Percentiles rank a stretch among this genome's conserved stretches.
Evolutionary conservation across 2,113 vertebrate genomes (phyloP).

Genomic region (Spermophilus dauricus): DNA sequence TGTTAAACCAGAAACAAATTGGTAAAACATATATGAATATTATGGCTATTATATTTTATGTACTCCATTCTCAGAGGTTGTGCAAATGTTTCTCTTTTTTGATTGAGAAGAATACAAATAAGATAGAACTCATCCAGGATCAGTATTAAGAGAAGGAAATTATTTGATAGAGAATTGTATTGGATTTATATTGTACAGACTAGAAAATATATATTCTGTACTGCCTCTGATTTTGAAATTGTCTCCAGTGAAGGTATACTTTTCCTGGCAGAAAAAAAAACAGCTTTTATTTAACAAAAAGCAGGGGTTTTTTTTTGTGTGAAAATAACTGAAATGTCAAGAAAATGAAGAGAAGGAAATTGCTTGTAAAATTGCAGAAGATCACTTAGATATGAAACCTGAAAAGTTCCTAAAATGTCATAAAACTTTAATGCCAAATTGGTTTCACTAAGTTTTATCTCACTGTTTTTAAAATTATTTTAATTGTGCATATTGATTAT

Average conservation of each 20-base stretch:
- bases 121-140: not conserved
- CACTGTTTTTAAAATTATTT: not conserved
- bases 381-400: not conserved
- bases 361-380: constrained; percentile 56
- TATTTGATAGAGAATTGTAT: not conserved
- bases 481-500: not conserved
- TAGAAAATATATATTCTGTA: not conserved
- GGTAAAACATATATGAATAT: not conserved
- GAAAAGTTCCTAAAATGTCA: constrained; percentile 11
- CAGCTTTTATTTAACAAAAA: constrained; percentile 41
- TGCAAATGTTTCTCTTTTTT: not conserved
- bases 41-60: not conserved
- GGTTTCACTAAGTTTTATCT: constrained; percentile 6
- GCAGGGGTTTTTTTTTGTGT: not conserved
- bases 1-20: not conserved
- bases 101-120: not conserved
- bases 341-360: constrained; percentile 61
- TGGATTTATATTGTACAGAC: not conserved
- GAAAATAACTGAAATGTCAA: constrained; percentile 63
- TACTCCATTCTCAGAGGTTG: not conserved
- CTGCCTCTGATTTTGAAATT: constrained; percentile 37
- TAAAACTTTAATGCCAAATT: constrained; percentile 2
- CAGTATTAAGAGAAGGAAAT: not conserved
- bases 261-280: not conserved
- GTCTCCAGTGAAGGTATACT: not conserved